Conservation (phyloP, 1,140 invertebrate genomes). For the Neodiprion pinetum region DNA sequence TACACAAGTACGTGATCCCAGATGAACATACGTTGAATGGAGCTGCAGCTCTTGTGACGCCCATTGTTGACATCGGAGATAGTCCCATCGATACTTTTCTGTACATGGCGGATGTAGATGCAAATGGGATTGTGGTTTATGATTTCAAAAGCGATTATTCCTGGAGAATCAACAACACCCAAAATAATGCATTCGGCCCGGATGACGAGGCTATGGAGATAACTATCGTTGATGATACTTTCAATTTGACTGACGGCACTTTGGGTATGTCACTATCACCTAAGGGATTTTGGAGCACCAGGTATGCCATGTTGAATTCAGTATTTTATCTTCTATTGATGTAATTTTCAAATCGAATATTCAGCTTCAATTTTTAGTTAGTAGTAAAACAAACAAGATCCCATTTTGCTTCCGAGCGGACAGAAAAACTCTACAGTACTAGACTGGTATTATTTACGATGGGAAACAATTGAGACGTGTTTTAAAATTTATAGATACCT, state of each 20-base stretch:
- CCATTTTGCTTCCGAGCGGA: no score
- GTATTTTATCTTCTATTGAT: slow-evolving; percentile 1
- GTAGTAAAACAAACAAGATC: neutral
- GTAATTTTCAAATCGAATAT: no score
- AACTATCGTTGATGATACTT: slow-evolving; percentile 54
- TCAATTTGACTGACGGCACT: slow-evolving; percentile 56
- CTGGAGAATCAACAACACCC: slow-evolving; percentile 58
- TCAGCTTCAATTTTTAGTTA: neutral
- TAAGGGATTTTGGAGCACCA: slow-evolving; percentile 49
- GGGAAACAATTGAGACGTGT: neutral
- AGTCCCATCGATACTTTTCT: slow-evolving; percentile 55
- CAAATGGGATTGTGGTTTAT: slow-evolving; percentile 57
- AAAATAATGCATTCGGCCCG: slow-evolving; percentile 56
- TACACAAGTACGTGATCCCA: slow-evolving; percentile 61
- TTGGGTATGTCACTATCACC: slow-evolving; percentile 60
- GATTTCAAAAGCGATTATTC: slow-evolving; percentile 48
- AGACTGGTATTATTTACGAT: neutral
- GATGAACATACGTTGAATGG: slow-evolving; percentile 46
- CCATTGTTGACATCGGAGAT: slow-evolving; percentile 55
- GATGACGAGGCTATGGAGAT: slow-evolving; percentile 52
- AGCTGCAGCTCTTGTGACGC: slow-evolving; percentile 52
- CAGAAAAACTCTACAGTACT: no score
- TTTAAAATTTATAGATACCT: slow-evolving; percentile 50
- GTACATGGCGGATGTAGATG: slow-evolving; percentile 59
- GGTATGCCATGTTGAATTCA: slow-evolving; percentile 38